A percentile compares a stretch with the other conserved stretches of the same genome.
phyloP scores from a whole-genome alignment of 2,113 vertebrate species.

The Lepisosteus osseus region DNA sequence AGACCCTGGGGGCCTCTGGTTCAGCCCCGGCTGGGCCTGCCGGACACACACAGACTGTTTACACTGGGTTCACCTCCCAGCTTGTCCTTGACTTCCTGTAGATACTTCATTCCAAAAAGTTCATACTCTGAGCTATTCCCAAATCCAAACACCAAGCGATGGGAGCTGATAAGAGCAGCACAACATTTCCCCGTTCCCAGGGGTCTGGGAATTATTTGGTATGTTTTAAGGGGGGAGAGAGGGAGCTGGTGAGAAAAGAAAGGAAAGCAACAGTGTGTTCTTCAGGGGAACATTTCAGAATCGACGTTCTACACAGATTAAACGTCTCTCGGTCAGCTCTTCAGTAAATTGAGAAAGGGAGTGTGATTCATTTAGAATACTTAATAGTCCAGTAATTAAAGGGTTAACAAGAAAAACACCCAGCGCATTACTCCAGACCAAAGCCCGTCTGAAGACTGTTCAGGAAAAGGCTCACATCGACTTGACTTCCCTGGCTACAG shows the following conservation, averaged over 20 bases:
- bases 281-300: too few species aligned
- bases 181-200: background rate
- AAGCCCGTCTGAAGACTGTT: too few species aligned
- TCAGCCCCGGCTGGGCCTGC: background rate
- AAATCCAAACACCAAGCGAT: conserved; percentile 4
- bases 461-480: too few species aligned
- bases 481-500: too few species aligned
- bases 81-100: conserved; percentile 8
- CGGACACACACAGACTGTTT: conserved; percentile 11
- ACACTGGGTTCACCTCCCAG: background rate
- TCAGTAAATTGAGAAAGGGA: too few species aligned
- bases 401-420: too few species aligned
- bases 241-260: background rate
- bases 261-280: background rate
- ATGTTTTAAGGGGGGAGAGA: background rate
- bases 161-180: conserved; percentile 1
- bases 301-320: too few species aligned
- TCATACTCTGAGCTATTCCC: background rate
- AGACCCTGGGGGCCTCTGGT: background rate
- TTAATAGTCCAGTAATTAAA: too few species aligned
- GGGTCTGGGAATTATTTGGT: background rate
- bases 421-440: too few species aligned
- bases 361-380: too few species aligned
- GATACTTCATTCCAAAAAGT: background rate
- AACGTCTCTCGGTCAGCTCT: too few species aligned